Evolutionary conservation across 2,888 invertebrate genomes (phyloP).

Genomic region (Catocala sponsa): DNA sequence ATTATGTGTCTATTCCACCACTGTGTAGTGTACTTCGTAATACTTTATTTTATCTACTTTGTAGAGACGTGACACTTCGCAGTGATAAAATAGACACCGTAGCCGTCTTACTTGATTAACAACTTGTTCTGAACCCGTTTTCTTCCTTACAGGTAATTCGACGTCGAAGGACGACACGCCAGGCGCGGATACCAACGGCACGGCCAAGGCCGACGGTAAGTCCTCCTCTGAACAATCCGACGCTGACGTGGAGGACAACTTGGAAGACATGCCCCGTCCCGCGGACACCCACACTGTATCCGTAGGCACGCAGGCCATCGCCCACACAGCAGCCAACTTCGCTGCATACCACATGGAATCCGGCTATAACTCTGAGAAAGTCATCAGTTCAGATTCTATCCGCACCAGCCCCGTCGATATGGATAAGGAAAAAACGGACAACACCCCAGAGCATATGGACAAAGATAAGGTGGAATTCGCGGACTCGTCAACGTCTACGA

Average conservation of each 20-base stretch:
- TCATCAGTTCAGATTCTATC: conserved; percentile 81
- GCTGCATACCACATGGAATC: conserved; percentile 89
- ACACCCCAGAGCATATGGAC: conserved; percentile 86
- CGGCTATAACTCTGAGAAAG: conserved; percentile 89
- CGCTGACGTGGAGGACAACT: conserved; percentile 94
- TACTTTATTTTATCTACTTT: neutral
- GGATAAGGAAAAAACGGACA: conserved; percentile 87
- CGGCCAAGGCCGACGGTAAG: conserved; percentile 81
- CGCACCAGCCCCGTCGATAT: conserved; percentile 81
- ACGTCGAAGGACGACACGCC: conserved; percentile 69
- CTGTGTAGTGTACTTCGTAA: too few species aligned
- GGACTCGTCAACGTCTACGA: conserved; percentile 73
- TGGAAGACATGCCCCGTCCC: conserved; percentile 86
- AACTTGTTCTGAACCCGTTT: conserved; percentile 10
- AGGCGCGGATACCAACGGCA: conserved; percentile 66
- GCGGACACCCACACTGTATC: conserved; percentile 65
- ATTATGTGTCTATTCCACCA: too few species aligned
- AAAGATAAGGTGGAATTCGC: conserved; percentile 87
- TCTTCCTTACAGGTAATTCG: conserved; percentile 71
- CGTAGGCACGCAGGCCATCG: conserved; percentile 68
- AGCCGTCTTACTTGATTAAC: neutral
- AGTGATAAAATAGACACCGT: conserved; percentile 2
- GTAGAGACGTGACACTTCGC: neutral
- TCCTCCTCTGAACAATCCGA: conserved; percentile 92
- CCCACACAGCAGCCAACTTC: conserved; percentile 81